Base-by-base conservation (phyloP, 2,888 invertebrate species). In the Seira ritae region DNA sequence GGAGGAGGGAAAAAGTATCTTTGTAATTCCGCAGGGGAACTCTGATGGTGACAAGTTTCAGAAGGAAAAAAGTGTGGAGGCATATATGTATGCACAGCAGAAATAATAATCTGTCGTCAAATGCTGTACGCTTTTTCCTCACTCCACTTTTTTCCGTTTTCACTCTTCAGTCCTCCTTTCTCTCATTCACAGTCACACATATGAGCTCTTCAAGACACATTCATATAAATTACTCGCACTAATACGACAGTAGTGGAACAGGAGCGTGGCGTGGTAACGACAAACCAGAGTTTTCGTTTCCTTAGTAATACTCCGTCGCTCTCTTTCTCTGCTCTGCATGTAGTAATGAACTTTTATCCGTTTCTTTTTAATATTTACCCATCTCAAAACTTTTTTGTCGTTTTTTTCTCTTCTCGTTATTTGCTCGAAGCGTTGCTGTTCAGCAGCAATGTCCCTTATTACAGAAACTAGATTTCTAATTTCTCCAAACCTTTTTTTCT, bases 271-370 rank as follows among this genome's bases (percentile, higher is more conserved):
- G 31, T 31, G 55, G 55, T 17, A 24, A 55, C 20, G 71, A 24
- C 20, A 69, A 69, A 42, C n/a, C 46, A 17, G 42, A 67, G 31
- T 31, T 31, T 31, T 31, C 31, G 2, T 31, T 31, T 31, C 31
- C 31, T 31, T 31, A 31, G 31, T 31, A n/a, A n/a, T n/a, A n/a
- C n/a, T n/a, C n/a, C n/a, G n/a, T n/a, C n/a, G n/a, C n/a, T n/a
- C n/a, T 31, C 8, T 8, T 31, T 31, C 8, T 31, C 31, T 31
- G 3, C 31, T 2, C 31, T 31, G 31, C 31, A 31, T 31, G 31
- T 31, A 79, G 78, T 79, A 79, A 79, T 79, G 79, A 79, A 79
- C 79, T 79, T 79, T 79, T 73, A 71, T 78, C 72, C 72, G 31
- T 79, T 79, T 37, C 71, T 79, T 79, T 73, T 67, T 79, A 72